Conservation (phyloP, 2,113 vertebrate genomes). For the Cnemophilus loriae region DNA sequence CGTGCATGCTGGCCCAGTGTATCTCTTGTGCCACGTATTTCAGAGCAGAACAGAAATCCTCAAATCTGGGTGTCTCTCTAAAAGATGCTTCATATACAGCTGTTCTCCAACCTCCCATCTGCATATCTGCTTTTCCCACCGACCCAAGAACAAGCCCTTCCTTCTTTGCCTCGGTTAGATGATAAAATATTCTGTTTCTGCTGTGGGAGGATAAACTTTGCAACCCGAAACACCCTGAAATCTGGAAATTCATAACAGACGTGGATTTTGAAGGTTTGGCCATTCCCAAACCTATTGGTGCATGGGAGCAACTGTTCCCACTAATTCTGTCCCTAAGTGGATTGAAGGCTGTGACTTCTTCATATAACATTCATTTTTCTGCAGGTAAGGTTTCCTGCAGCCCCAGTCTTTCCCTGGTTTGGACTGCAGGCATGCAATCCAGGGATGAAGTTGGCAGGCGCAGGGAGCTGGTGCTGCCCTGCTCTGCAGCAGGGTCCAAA, state of each 20-base stretch:
- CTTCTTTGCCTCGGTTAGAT: neutral
- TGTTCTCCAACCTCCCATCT: neutral
- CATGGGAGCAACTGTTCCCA: neutral
- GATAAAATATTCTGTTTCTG: slow-evolving; percentile 20
- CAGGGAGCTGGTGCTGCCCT: neutral
- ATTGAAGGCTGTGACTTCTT: neutral
- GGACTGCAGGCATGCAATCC: neutral
- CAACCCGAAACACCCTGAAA: neutral
- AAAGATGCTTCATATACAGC: neutral
- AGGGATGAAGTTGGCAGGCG: accelerated
- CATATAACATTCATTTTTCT: neutral
- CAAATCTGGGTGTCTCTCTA: neutral
- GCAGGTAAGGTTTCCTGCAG: neutral
- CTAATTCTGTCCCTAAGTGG: neutral
- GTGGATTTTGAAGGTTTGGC: neutral
- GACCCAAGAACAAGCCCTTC: neutral
- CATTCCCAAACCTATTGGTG: neutral
- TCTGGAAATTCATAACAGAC: slow-evolving; percentile 4
- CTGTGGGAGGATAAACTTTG: neutral
- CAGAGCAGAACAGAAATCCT: neutral
- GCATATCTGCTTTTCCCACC: neutral
- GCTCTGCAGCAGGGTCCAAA: accelerated
- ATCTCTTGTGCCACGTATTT: neutral
- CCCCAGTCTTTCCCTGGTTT: neutral
- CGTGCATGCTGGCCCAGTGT: accelerated